Conservation (phyloP, 2,113 vertebrate genomes). For the Collichthys lucidus region DNA sequence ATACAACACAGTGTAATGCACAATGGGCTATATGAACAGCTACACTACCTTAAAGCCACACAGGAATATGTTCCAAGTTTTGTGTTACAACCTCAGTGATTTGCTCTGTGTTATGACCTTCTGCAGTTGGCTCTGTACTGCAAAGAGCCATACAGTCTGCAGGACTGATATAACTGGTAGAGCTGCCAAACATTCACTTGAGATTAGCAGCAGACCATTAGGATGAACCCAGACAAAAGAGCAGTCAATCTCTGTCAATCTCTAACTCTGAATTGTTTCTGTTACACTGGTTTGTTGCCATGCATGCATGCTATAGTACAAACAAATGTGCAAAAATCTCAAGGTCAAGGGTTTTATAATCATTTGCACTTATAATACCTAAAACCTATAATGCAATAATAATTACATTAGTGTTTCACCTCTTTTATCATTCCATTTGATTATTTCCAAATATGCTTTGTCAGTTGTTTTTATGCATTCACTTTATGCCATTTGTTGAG, state of each 20-base stretch:
- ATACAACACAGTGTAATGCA: not conserved
- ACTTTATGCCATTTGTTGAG: too few relatives aligned
- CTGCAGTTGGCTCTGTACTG: not conserved
- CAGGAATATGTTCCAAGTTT: too few relatives aligned
- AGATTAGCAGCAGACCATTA: constrained; percentile 27
- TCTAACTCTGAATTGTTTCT: not conserved
- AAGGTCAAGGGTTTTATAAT: too few relatives aligned
- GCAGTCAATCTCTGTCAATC: not conserved
- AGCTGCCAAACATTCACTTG: constrained; percentile 18
- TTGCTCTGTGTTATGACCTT: not conserved
- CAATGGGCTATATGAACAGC: not conserved
- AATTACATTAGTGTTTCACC: too few relatives aligned
- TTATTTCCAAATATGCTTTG: too few relatives aligned
- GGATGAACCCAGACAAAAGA: constrained; percentile 24
- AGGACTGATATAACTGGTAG: constrained; percentile 15
- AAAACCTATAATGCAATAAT: too few relatives aligned
- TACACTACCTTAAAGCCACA: too few relatives aligned
- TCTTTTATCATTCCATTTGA: too few relatives aligned
- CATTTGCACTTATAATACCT: too few relatives aligned
- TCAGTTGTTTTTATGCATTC: too few relatives aligned
- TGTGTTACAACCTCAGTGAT: not conserved
- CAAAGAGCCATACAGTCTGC: not conserved
- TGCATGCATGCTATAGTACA: not conserved
- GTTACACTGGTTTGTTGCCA: not conserved
- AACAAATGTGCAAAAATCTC: too few relatives aligned